Evolutionary conservation across 2,797 vertebrate species (phyloP), one percentile per base, ranked within the genome.

Genomic region (Acanthiza pusilla): DNA sequence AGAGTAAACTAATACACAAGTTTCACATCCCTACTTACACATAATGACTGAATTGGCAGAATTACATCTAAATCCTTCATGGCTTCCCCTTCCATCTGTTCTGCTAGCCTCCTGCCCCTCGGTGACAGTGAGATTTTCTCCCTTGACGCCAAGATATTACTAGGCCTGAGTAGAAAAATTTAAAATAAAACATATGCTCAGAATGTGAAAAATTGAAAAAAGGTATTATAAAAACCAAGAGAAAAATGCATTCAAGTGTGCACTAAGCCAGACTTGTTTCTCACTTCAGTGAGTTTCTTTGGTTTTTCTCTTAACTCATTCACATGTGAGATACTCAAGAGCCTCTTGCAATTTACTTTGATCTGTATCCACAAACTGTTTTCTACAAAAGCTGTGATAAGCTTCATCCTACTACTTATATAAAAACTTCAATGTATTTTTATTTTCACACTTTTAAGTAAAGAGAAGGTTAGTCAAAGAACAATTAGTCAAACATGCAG

Each of bases 401-500:
- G 4, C 22, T 86, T 61, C 17, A 73, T 61, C 34, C 5, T 61
- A 26, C 19, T 16, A n/a, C 4, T 40, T 2, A 7, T 26, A 57
- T 10, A 43, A 61, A 57, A 91, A 12, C 3, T 12, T 66, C 8
- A 51, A 25, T 60, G 45, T 42, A 4, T 4, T 48, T 88, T 79
- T 53, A 67, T 5, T 51, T 11, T 60, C 67, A 30, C 5, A 20
- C 3, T 75, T 75, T 13, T 62, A 75, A 84, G 34, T 51, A 67
- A 67, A 74, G 36, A 36, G n/a, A n/a, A n/a, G 36, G 36, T 36
- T 36, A 36, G 36, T 36, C 36, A 36, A 36, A 36, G 6, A 30
- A 50, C 0, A 1, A 3, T 30, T 70, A 58, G 14, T 13, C 21
- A 80, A 63, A 54, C 16, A 47, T 13, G 19, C 1, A 5, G 32